Evolutionary conservation across 2,888 invertebrate genomes (phyloP), one percentile per base, ranked within the genome.

Genomic region (Dolichomitus sp.): DNA sequence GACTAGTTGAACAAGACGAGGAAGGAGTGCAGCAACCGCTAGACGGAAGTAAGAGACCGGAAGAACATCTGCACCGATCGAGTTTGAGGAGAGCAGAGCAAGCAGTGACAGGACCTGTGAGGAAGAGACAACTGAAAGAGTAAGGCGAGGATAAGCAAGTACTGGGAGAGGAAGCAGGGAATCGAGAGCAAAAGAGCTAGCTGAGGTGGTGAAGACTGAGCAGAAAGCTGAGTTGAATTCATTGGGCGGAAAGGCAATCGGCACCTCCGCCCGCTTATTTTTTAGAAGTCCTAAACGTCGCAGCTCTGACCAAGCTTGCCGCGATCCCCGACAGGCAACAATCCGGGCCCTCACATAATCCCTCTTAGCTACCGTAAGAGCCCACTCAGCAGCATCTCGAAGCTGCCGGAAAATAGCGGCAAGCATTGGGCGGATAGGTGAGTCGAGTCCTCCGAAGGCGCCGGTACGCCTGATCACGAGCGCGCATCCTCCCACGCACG

Each of bases 211-310:
- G 6, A 63, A 63, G 1, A 42, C 63, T 7, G 63, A 12, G 40
- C 12, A 42, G 63, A 63, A 63, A 11, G 63, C 63, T 19, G 1
- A 4, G 7, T 63, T 63, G 40, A 63, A 40, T 19, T 40, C 63
- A 11, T 42, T 19, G 9, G 42, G 63, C 40, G 23, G 11, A 3
- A 42, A 63, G 6, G 4, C 5, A 12, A 40, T 63, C 59, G 37
- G 6, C 9, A 4, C 19, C 23, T 1, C 42, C 2, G 23, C 1
- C 19, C 40, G 63, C 2, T 40, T 42, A 7, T 19, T 12, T 4
- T 37, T 40, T 1, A 40, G 9, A 2, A 63, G 4, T 2, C 61
- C 40, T 0, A 63, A 37, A 0, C 40, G 40, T 9, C 40, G 61
- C 11, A 42, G 42, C 27, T 63, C 63, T 40, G 23, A 11, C 63